These are phyloP conservation scores for Probaryconus sp. DNA, from an alignment of 1,140 invertebrate genomes.

Conservation along the genomic window DNA sequence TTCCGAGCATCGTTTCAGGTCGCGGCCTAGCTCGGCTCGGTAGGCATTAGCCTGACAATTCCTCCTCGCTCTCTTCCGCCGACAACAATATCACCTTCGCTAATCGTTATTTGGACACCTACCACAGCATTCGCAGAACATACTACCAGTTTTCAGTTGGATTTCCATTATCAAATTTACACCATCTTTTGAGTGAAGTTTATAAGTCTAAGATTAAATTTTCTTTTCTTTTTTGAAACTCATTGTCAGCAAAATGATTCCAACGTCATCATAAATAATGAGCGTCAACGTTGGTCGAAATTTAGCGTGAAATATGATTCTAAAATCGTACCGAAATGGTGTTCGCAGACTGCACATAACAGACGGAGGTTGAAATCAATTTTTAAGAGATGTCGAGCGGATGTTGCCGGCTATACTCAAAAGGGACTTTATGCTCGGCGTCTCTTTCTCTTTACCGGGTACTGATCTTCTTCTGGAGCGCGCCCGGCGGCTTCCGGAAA, in stretches of 20 bases:
- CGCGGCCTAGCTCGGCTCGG: constrained; percentile 36
- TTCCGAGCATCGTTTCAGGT: constrained; percentile 71
- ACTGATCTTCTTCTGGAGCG: constrained; percentile 45
- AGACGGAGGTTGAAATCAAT: constrained; percentile 63
- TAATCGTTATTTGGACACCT: constrained; percentile 27
- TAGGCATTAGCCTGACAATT: constrained; percentile 37
- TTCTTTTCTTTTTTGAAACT: no score
- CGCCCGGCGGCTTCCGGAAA: constrained; percentile 39
- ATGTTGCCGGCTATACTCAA: constrained; percentile 62
- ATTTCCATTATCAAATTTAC: no score
- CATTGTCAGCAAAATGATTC: no score
- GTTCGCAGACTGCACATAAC: constrained; percentile 23
- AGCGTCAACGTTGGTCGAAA: constrained; percentile 18
- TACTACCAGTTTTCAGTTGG: no score
- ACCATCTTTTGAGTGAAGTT: no score
- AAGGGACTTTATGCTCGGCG: constrained; percentile 51
- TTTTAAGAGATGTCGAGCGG: constrained; percentile 70
- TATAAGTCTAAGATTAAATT: constrained; percentile 14
- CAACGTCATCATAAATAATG: constrained; percentile 7
- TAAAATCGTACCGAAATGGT: constrained; percentile 22
- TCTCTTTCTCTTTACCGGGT: constrained; percentile 52
- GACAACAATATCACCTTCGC: constrained; percentile 21
- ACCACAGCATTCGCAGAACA: constrained; percentile 3
- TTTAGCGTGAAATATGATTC: constrained; percentile 30
- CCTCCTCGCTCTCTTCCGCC: background rate